Evolutionary conservation across 2,888 invertebrate genomes (phyloP), one percentile per base, ranked within the genome.

Genomic region (Acronicta leporina): DNA sequence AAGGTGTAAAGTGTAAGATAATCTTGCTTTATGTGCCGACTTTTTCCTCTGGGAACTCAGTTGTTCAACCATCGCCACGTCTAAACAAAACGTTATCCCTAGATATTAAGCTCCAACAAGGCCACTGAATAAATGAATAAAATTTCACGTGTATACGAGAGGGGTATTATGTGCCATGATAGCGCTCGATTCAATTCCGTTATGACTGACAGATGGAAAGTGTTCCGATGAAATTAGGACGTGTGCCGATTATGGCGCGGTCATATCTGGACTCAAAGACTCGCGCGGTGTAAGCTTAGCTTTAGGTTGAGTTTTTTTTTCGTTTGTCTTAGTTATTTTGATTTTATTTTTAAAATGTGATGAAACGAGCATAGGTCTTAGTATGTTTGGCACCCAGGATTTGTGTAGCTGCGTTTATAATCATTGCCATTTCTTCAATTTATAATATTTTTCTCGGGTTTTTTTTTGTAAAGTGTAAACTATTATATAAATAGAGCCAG

Each of bases 71-170:
- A 56, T 42, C 27, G 40, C 49, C 10, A 9, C 51, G 8, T 68
- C 45, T 63, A 49, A 68, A 63, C 52, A 48, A 62, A 53, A 45
- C 51, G 9, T 20, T 44, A 9, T 46, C 48, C 63, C n/a, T 20
- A 57, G 53, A 63, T 68, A 68, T 68, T 57, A 68, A 68, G 53
- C n/a, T 25, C 35, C 27, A 25, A 15, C 40, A 48, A 43, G 25
- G 55, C 44, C 59, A 63, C 67, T 70, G 71, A 67, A 70, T 70
- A 70, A 62, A 71, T 70, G 70, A 71, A 70, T 70, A 70, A 70
- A 67, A 70, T 70, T 70, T 59, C 27, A 62, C 59, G 71, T 62
- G 49, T 71, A 54, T 51, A 67, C 45, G 59, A 67, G 41, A 42
- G 40, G 43, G 40, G 47, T 71, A 71, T 71, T 71, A 71, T 70